A percentile compares a stretch with the other conserved stretches of the same genome.
Conservation (phyloP, 2,113 vertebrate genomes). For the Elachura formosa region DNA sequence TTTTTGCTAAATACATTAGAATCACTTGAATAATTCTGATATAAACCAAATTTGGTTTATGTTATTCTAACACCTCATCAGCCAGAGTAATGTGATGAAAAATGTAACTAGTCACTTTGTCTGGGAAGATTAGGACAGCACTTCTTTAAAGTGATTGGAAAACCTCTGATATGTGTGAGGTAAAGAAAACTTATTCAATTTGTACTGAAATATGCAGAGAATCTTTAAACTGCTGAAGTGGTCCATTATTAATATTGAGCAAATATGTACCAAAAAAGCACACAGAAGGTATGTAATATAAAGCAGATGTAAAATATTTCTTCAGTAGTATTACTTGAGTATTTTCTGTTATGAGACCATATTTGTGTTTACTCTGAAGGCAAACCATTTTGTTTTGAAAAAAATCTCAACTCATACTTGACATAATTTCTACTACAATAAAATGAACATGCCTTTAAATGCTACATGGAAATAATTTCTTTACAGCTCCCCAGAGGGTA, state of each 20-base stretch:
- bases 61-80: neutral
- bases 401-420: neutral
- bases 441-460: neutral
- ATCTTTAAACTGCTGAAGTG: neutral
- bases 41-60: neutral
- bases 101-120: neutral
- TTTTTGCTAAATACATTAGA: neutral
- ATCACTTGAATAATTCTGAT: conserved; percentile 10
- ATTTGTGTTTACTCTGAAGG: neutral
- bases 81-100: neutral
- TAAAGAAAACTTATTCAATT: neutral
- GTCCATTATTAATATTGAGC: neutral
- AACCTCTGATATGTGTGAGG: neutral
- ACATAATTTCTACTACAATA: neutral
- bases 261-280: neutral
- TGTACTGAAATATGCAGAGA: neutral
- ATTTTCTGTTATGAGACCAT: neutral
- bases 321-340: neutral
- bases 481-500: neutral
- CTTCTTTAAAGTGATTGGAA: neutral
- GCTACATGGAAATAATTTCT: neutral
- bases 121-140: neutral
- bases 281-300: neutral
- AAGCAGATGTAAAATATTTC: neutral
- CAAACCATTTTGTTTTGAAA: neutral